Conservation (phyloP, 37 sponge, comb jelly and placozoan genomes). For the Chondrilla cf. caribensis region DNA sequence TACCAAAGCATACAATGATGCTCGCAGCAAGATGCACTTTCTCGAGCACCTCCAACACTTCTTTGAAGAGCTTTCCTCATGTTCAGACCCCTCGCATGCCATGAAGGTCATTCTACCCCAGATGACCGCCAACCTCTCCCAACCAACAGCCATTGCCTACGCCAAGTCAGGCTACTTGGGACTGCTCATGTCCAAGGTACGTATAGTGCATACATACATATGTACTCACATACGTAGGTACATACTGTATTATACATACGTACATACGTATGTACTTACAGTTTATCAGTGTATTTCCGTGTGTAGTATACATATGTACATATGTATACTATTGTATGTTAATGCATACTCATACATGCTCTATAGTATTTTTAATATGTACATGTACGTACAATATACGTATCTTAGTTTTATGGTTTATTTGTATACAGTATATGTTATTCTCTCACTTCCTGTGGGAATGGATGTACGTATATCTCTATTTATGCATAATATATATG, state of each 20-base stretch:
- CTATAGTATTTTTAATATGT: too few species aligned
- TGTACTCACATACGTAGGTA: too few species aligned
- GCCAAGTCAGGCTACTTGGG: slow-evolving; percentile 83
- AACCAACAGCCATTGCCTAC: slow-evolving; percentile 72
- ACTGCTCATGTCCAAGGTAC: slow-evolving; percentile 77
- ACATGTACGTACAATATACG: slow-evolving; percentile 3
- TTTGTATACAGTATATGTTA: background rate
- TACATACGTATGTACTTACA: too few species aligned
- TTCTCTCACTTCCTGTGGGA: too few species aligned
- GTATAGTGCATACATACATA: too few species aligned
- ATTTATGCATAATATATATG: too few species aligned
- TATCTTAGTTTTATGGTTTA: background rate
- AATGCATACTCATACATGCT: too few species aligned
- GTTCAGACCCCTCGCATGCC: slow-evolving; percentile 2
- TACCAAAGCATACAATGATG: slow-evolving; percentile 65
- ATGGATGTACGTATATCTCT: background rate
- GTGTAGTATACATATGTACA: slow-evolving; percentile 19
- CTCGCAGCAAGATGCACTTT: slow-evolving; percentile 76
- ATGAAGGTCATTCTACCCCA: slow-evolving; percentile 36
- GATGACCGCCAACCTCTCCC: slow-evolving; percentile 28
- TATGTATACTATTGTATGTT: background rate
- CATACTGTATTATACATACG: too few species aligned
- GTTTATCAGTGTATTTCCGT: background rate
- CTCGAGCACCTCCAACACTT: slow-evolving; percentile 57
- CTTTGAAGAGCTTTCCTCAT: slow-evolving; percentile 66